Evolutionary conservation across 2,797 vertebrate species (phyloP).

Genomic region (Buphagus erythrorhynchus): DNA sequence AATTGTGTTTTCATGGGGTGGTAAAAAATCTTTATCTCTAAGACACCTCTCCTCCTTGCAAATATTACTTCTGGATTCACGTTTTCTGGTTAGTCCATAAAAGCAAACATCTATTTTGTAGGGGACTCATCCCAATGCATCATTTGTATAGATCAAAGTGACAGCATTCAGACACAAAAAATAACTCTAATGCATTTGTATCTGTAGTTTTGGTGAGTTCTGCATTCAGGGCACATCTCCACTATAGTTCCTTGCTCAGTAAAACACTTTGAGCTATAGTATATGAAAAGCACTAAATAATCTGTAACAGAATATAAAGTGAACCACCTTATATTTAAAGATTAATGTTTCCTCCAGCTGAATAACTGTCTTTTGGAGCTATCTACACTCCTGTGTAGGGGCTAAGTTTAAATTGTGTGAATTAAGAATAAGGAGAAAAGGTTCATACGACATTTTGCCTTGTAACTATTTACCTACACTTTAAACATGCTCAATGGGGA

Average conservation of each 20-base stretch:
- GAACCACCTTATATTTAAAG: constrained; percentile 66
- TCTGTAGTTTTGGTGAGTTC: constrained; percentile 8
- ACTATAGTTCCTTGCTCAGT: constrained; percentile 49
- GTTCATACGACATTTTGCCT: background rate
- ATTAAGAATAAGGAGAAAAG: constrained; percentile 21
- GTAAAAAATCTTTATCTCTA: background rate
- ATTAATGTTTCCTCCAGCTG: constrained; percentile 62
- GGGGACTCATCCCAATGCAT: constrained; percentile 2
- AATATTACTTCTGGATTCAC: background rate
- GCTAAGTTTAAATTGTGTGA: background rate
- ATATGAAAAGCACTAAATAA: constrained; percentile 62
- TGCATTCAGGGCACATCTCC: constrained; percentile 50
- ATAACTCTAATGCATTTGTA: background rate
- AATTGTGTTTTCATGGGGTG: background rate
- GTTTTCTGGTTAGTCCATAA: constrained; percentile 40
- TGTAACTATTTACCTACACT: constrained; percentile 9
- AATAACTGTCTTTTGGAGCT: constrained; percentile 13
- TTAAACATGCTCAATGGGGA: background rate
- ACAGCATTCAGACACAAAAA: constrained; percentile 59
- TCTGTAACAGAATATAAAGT: background rate
- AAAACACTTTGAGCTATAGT: constrained; percentile 57
- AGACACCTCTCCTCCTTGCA: background rate
- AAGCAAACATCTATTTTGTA: constrained; percentile 33
- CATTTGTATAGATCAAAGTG: background rate
- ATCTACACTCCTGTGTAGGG: background rate